A percentile compares a stretch with the other conserved stretches of the same genome.
Evolutionary conservation across 2,797 vertebrate species (phyloP).

Genomic region (Schizothorax lantsangensis): DNA sequence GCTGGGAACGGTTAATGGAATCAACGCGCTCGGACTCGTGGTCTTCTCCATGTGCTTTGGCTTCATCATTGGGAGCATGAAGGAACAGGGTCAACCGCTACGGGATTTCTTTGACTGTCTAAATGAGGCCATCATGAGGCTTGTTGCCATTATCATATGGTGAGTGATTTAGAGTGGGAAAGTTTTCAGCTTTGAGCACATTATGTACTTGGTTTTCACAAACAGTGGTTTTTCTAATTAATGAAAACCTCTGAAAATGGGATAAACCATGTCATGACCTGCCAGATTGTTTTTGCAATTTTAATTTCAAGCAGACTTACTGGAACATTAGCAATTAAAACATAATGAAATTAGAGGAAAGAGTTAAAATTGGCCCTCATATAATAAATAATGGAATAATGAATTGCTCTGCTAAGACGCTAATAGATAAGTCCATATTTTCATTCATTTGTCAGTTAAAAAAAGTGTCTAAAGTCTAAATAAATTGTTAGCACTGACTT

Average conservation of each 20-base stretch:
- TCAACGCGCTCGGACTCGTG: conserved; percentile 88
- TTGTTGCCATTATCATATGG: conserved; percentile 87
- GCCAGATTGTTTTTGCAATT: not conserved
- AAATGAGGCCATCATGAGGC: conserved; percentile 85
- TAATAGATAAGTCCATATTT: not conserved
- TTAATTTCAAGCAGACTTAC: not conserved
- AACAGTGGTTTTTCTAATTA: not conserved
- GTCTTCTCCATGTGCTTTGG: conserved; percentile 86
- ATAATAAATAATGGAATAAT: not conserved
- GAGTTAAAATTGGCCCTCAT: too few species aligned
- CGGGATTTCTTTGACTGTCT: conserved; percentile 85
- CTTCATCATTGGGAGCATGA: conserved; percentile 83
- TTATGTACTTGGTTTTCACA: not conserved
- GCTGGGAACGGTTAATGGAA: conserved; percentile 87
- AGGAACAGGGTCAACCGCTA: conserved; percentile 80
- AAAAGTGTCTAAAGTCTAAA: not conserved
- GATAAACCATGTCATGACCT: not conserved
- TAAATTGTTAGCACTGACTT: not conserved
- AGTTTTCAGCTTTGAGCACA: not conserved
- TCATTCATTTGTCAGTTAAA: not conserved
- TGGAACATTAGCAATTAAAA: not conserved
- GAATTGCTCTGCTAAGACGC: not conserved
- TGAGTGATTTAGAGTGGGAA: conserved; percentile 63
- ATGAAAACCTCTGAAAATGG: too few species aligned
- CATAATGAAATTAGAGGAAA: not conserved